Conservation (phyloP, 1,140 invertebrate genomes). For the Venustaconcha ellipsiformis region DNA sequence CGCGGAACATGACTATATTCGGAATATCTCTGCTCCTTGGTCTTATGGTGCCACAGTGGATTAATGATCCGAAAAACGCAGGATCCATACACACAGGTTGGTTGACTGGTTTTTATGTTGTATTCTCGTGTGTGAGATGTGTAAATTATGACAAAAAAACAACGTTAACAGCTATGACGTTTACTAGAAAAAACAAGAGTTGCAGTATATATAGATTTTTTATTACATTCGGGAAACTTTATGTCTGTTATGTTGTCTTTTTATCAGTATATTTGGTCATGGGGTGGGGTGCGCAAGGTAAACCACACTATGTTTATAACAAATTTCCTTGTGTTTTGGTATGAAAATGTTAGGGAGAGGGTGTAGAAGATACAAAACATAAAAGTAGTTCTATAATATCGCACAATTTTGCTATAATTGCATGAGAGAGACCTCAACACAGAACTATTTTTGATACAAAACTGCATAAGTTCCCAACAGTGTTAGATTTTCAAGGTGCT, state of each 20-base stretch:
- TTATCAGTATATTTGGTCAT: no score
- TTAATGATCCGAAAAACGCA: conserved; percentile 67
- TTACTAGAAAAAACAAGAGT: not conserved
- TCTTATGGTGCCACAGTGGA: conserved; percentile 81
- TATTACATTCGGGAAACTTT: no score
- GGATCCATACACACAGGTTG: conserved; percentile 77
- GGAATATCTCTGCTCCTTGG: conserved; percentile 89
- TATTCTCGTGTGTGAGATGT: not conserved
- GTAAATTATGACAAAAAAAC: not conserved
- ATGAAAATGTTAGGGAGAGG: not conserved
- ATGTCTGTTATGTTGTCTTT: no score
- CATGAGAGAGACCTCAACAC: no score
- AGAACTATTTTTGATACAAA: no score
- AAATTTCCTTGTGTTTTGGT: not conserved
- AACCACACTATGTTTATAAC: no score
- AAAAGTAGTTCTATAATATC: no score
- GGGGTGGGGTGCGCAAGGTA: no score
- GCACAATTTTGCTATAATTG: no score
- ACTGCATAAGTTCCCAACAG: no score
- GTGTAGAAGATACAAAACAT: not conserved
- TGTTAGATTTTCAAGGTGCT: no score
- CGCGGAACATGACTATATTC: conserved; percentile 86
- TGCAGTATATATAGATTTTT: no score
- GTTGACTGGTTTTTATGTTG: not conserved
- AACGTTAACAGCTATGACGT: not conserved